These are phyloP conservation scores for Ictalurus furcatus DNA, from an alignment of 2,113 vertebrate genomes.

Conservation along the genomic window DNA sequence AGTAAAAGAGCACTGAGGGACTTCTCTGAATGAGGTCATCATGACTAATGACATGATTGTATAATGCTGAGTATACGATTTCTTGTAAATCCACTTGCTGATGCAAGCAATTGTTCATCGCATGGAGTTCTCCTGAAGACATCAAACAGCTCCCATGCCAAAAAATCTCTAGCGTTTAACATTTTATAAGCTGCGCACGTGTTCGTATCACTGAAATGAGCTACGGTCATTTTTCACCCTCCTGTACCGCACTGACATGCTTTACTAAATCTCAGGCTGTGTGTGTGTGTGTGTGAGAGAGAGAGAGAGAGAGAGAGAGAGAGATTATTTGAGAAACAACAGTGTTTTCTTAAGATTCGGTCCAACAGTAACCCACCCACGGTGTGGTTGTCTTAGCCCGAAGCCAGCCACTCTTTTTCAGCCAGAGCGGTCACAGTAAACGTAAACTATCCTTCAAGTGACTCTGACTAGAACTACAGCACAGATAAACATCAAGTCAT, in stretches of 20 bases:
- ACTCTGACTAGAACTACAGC: neutral
- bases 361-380: conserved; percentile 7
- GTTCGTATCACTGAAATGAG: neutral
- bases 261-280: neutral
- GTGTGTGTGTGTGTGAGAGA: neutral
- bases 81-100: neutral
- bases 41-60: neutral
- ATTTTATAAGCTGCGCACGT: neutral
- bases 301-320: too few species aligned
- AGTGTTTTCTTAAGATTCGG: neutral
- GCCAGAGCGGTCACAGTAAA: neutral
- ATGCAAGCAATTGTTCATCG: neutral
- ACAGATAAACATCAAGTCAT: neutral
- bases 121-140: neutral
- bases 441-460: neutral
- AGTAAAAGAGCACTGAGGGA: neutral
- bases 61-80: neutral
- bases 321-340: neutral
- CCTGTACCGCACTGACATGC: neutral
- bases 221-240: neutral
- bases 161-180: neutral
- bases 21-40: conserved; percentile 12
- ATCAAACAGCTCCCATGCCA: neutral
- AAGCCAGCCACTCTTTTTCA: too few species aligned
- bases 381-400: neutral